Evolutionary conservation across 1,140 invertebrate species (phyloP).

Genomic region (Leguminivora glycinivorella): DNA sequence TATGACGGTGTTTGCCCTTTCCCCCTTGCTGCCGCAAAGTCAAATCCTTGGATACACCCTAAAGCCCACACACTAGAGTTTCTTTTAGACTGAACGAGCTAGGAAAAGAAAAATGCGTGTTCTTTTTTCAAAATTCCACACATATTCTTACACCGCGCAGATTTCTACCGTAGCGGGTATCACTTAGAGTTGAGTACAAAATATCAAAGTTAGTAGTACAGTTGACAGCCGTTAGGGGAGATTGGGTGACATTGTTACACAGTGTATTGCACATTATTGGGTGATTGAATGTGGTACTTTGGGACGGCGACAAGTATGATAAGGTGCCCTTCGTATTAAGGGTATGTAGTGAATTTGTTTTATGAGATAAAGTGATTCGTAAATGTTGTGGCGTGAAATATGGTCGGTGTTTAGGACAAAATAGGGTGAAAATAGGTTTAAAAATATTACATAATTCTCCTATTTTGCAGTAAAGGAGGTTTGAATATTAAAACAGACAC

Average conservation of each 20-base stretch:
- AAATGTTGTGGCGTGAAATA: conserved; percentile 32
- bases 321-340: conserved; percentile 65
- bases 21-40: conserved; percentile 49
- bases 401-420: not conserved
- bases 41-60: conserved; percentile 33
- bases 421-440: not conserved
- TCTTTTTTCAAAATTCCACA: conserved; percentile 52
- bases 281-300: conserved; percentile 75
- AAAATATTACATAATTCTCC: too few species aligned
- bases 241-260: conserved; percentile 73
- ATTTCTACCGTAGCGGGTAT: not conserved
- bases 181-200: not conserved
- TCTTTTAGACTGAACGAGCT: not conserved
- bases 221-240: conserved; percentile 50
- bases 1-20: conserved; percentile 75
- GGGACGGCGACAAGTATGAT: conserved; percentile 69
- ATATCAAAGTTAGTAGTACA: conserved; percentile 6
- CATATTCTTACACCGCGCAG: conserved; percentile 28
- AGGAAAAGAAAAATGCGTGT: conserved; percentile 54
- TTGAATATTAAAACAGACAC: too few species aligned
- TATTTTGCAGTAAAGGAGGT: too few species aligned
- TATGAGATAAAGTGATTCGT: conserved; percentile 33
- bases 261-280: conserved; percentile 76
- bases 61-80: conserved; percentile 32
- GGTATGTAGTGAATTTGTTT: conserved; percentile 43